A percentile compares a stretch with the other conserved stretches of the same genome.
Evolutionary conservation across 2,888 invertebrate genomes (phyloP).

Genomic region (Uloborus plumipes): DNA sequence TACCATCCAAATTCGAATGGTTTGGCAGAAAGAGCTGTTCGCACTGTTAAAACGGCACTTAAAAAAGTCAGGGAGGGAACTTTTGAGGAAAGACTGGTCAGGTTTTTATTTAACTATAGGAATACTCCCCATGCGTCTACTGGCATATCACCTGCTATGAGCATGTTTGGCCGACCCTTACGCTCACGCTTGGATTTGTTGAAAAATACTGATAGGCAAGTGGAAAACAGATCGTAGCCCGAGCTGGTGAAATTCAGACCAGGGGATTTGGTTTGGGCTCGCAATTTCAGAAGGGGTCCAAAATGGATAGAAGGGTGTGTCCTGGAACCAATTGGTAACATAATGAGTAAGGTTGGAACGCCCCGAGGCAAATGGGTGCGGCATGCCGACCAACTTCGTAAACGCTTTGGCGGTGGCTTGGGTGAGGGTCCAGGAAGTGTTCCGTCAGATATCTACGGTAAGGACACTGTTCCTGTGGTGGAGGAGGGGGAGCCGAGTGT

Average conservation of each 20-base stretch:
- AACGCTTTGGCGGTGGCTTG: too few relatives aligned
- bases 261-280: conserved; percentile 21
- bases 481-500: too few relatives aligned
- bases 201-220: not conserved
- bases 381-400: conserved; percentile 11
- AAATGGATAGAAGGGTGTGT: conserved; percentile 21
- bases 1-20: conserved; percentile 69
- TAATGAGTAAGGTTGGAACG: conserved; percentile 5
- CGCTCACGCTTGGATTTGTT: conserved; percentile 14
- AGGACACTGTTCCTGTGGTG: too few relatives aligned
- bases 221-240: not conserved
- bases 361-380: not conserved
- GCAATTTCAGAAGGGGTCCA: conserved; percentile 21
- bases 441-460: too few relatives aligned
- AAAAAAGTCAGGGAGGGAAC: not conserved
- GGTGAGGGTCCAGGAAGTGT: too few relatives aligned
- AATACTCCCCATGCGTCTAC: not conserved
- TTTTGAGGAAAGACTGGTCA: conserved; percentile 5
- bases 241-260: not conserved
- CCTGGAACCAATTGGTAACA: not conserved
- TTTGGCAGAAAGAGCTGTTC: conserved; percentile 61
- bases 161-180: conserved; percentile 13
- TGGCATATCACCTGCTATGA: conserved; percentile 9
- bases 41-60: conserved; percentile 4
- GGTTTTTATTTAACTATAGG: conserved; percentile 9